Percentiles rank a stretch among this genome's conserved stretches.
Conservation (phyloP, 2,113 vertebrate genomes). For the Gavia stellata region DNA sequence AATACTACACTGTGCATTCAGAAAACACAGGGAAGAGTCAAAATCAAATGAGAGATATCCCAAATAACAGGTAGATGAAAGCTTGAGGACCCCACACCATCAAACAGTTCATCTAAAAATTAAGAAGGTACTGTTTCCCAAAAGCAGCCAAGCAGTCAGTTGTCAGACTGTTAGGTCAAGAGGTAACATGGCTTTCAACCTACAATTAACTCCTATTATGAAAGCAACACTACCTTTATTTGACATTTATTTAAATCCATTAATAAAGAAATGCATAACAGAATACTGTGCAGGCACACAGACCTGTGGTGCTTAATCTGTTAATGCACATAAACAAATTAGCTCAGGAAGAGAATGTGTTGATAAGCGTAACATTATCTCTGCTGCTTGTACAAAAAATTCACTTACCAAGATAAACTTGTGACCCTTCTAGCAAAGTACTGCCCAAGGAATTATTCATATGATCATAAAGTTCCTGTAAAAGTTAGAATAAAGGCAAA, state of each 20-base stretch:
- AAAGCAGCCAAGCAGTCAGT: neutral
- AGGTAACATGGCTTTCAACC: neutral
- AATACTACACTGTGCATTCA: neutral
- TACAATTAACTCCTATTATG: neutral
- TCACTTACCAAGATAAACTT: slow-evolving; percentile 89
- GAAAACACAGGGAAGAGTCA: neutral
- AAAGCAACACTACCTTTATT: neutral
- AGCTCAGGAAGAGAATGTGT: neutral
- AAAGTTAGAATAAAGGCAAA: neutral
- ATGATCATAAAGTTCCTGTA: slow-evolving; percentile 95
- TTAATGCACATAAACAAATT: neutral
- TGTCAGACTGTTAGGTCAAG: neutral
- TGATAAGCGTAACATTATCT: neutral
- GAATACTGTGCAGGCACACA: neutral
- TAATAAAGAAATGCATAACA: neutral
- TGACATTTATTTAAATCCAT: neutral
- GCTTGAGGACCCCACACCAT: neutral
- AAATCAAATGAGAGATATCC: neutral
- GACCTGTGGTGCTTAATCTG: neutral
- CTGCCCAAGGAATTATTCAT: slow-evolving; percentile 92
- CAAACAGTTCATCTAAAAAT: neutral
- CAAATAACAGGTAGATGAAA: neutral
- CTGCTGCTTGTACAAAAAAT: neutral
- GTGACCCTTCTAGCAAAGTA: slow-evolving; percentile 86
- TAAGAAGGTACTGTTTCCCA: neutral